Conservation (phyloP, 2,888 invertebrate genomes). For the Troides oblongomaculatus region DNA sequence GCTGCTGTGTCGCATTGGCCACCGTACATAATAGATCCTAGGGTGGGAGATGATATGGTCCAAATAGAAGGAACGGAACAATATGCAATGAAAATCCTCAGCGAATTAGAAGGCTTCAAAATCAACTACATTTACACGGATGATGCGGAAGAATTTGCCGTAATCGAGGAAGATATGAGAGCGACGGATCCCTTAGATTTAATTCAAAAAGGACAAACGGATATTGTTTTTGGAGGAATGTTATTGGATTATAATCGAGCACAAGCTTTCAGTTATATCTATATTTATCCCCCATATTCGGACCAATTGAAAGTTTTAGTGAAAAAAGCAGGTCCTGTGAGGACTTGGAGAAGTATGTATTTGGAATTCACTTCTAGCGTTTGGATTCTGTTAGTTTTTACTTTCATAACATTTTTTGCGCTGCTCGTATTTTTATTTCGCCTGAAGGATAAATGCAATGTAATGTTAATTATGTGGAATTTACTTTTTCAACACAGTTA, state of each 20-base stretch:
- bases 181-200: constrained; percentile 42
- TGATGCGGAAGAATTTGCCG: constrained; percentile 35
- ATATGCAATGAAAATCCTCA: constrained; percentile 43
- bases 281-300: constrained; percentile 42
- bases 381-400: constrained; percentile 43
- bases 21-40: constrained; percentile 46
- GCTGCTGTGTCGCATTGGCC: constrained; percentile 49
- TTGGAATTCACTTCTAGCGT: constrained; percentile 44
- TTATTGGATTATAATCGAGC: constrained; percentile 39
- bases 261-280: constrained; percentile 43
- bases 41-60: constrained; percentile 4
- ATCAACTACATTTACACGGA: constrained; percentile 42
- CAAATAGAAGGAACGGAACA: constrained; percentile 38
- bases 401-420: constrained; percentile 39
- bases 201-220: constrained; percentile 38
- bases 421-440: constrained; percentile 37
- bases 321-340: constrained; percentile 39
- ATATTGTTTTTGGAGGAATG: constrained; percentile 41
- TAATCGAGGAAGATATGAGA: constrained; percentile 34
- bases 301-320: constrained; percentile 51
- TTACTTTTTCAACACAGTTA: constrained; percentile 43
- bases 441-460: constrained; percentile 38
- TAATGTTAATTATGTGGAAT: constrained; percentile 44
- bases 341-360: constrained; percentile 46
- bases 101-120: constrained; percentile 46